A percentile compares a stretch with the other conserved stretches of the same genome.
Evolutionary conservation across 2,797 vertebrate species (phyloP).

Genomic region (Scarus forsteni): DNA sequence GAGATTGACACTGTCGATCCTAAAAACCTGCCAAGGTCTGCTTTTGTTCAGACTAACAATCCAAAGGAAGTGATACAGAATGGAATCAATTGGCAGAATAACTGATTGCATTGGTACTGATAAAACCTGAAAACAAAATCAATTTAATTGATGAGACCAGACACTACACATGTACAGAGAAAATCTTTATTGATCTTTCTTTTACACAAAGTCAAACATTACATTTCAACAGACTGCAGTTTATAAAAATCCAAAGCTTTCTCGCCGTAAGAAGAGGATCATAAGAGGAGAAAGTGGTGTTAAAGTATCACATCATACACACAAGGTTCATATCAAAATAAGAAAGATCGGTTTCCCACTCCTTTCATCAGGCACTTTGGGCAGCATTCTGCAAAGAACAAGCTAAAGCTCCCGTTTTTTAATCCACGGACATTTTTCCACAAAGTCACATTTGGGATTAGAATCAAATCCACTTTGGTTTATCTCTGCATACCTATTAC

Average conservation of each 20-base stretch:
- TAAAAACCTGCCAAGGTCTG: too few species aligned
- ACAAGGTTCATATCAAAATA: constrained; percentile 42
- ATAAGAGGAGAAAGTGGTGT: constrained; percentile 39
- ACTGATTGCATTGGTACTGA: too few species aligned
- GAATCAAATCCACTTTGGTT: constrained; percentile 41
- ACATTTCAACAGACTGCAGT: constrained; percentile 58
- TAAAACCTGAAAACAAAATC: too few species aligned
- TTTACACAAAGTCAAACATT: constrained; percentile 57
- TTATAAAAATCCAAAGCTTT: constrained; percentile 51
- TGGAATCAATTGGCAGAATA: too few species aligned
- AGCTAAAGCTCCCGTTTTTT: constrained; percentile 29
- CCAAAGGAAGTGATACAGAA: too few species aligned
- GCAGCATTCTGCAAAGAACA: constrained; percentile 20
- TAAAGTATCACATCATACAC: constrained; percentile 62
- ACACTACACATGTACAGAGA: constrained; percentile 37
- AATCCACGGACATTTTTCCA: constrained; percentile 20
- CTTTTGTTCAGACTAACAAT: too few species aligned
- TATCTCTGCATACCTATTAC: constrained; percentile 17
- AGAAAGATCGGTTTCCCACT: constrained; percentile 25
- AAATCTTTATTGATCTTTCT: constrained; percentile 78
- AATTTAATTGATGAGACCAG: constrained; percentile 2
- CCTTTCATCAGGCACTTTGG: constrained; percentile 57
- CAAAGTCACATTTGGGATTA: constrained; percentile 15
- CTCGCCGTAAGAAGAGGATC: constrained; percentile 23
- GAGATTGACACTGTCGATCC: too few species aligned